Evolutionary conservation across 2,888 invertebrate genomes (phyloP).

Genomic region (Xestobium rufovillosum): DNA sequence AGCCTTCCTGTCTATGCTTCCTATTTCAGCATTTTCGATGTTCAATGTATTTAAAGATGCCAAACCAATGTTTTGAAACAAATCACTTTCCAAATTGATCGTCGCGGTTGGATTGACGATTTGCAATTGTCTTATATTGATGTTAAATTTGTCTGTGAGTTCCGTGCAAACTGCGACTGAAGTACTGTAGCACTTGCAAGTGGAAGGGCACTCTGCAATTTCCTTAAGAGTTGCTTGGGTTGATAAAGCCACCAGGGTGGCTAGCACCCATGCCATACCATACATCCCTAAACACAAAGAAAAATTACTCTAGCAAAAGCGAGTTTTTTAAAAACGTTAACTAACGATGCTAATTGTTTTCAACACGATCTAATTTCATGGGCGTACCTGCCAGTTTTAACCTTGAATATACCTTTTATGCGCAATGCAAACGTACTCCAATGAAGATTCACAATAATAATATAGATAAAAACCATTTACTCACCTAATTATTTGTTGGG

Average conservation of each 20-base stretch:
- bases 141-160: background rate
- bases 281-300: too few relatives aligned
- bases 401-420: too few relatives aligned
- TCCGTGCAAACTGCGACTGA: background rate
- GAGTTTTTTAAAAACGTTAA: too few relatives aligned
- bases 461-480: too few relatives aligned
- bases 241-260: background rate
- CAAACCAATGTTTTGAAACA: background rate
- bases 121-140: background rate
- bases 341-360: too few relatives aligned
- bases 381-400: too few relatives aligned
- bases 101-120: background rate
- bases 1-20: slow-evolving; percentile 59
- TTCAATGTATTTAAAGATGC: slow-evolving; percentile 45
- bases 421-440: too few relatives aligned
- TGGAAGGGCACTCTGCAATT: background rate
- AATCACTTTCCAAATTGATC: background rate
- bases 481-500: too few relatives aligned
- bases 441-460: too few relatives aligned
- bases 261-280: slow-evolving; percentile 2
- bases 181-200: background rate
- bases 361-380: too few relatives aligned
- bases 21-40: slow-evolving; percentile 61
- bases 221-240: background rate
- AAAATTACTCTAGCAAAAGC: too few relatives aligned